Percentiles rank a stretch among this genome's conserved stretches.
These are phyloP conservation scores for Odobenus rosmarus DNA, from an alignment of 2,113 vertebrate species.

Conservation along the genomic window DNA sequence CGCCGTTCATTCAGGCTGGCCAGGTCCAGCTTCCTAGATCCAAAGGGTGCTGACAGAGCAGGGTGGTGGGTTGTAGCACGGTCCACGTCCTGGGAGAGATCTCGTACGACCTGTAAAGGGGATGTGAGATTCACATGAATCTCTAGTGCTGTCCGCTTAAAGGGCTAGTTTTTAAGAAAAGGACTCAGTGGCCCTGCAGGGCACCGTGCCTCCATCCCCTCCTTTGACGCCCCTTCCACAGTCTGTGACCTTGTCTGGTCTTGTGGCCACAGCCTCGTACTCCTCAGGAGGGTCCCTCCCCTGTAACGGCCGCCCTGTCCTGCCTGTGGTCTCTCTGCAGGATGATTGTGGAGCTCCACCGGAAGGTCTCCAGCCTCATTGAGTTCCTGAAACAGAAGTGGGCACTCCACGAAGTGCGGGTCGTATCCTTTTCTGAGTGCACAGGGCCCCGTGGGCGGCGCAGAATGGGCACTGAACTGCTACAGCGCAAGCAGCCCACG, in stretches of 20 bases:
- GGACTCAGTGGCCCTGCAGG: not conserved
- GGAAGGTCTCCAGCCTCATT: slow-evolving; percentile 98
- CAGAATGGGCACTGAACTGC: too few species aligned
- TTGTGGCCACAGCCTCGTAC: not conserved
- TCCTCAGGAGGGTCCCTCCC: not conserved
- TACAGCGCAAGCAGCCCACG: too few species aligned
- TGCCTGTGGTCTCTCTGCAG: slow-evolving; percentile 78
- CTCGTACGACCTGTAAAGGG: not conserved
- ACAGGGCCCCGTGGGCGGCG: accelerated
- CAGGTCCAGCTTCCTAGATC: not conserved
- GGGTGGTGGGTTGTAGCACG: not conserved
- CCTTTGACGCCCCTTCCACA: not conserved
- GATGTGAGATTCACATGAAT: not conserved
- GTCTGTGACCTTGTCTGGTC: accelerated
- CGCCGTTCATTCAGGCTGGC: not conserved
- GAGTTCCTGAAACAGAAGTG: slow-evolving; percentile 99
- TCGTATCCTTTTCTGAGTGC: slow-evolving; percentile 92
- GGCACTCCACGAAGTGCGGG: slow-evolving; percentile 94
- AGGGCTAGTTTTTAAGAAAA: not conserved
- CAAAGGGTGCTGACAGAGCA: not conserved
- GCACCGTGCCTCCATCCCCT: not conserved
- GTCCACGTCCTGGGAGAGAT: not conserved
- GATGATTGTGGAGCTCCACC: slow-evolving; percentile 98
- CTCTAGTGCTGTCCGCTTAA: not conserved
- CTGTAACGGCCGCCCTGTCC: not conserved